Percentiles rank a stretch among this genome's conserved stretches.
Conservation (phyloP, 53 echinoderm and acorn worm species). For the Actinopyga echinites region DNA sequence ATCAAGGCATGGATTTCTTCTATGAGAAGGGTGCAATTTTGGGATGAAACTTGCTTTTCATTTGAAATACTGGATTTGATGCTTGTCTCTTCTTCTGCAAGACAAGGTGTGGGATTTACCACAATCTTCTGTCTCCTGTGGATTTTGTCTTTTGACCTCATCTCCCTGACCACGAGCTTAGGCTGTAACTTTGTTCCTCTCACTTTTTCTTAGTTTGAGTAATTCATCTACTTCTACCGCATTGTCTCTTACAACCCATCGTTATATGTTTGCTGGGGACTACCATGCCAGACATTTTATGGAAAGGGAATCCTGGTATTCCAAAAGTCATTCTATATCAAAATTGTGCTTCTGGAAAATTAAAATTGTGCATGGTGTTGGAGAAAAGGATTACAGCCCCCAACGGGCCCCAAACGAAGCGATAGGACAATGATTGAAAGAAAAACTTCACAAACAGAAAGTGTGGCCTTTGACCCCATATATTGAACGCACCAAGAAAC, state of each 20-base stretch:
- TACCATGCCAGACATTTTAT: no score
- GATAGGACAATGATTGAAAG: no score
- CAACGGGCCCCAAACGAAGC: no score
- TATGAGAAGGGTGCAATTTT: neutral
- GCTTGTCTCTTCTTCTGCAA: neutral
- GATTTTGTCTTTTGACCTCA: conserved; percentile 1
- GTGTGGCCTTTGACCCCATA: no score
- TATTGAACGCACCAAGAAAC: no score
- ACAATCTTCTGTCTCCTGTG: conserved; percentile 42
- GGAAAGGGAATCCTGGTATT: no score
- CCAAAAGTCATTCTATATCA: no score
- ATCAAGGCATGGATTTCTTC: neutral
- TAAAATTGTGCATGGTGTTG: no score
- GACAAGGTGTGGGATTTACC: conserved; percentile 25
- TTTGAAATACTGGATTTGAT: neutral
- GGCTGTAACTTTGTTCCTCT: neutral
- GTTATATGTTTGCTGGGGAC: neutral
- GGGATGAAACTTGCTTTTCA: neutral
- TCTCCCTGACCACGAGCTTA: conserved; percentile 10
- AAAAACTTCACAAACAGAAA: no score
- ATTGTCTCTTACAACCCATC: neutral
- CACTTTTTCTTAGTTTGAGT: neutral
- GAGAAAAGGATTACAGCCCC: no score
- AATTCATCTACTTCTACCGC: conserved; percentile 11
- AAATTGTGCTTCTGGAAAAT: no score